Evolutionary conservation across 1,140 invertebrate species (phyloP), one percentile per base, ranked within the genome.

Genomic region (Aphelenchoides besseyi): DNA sequence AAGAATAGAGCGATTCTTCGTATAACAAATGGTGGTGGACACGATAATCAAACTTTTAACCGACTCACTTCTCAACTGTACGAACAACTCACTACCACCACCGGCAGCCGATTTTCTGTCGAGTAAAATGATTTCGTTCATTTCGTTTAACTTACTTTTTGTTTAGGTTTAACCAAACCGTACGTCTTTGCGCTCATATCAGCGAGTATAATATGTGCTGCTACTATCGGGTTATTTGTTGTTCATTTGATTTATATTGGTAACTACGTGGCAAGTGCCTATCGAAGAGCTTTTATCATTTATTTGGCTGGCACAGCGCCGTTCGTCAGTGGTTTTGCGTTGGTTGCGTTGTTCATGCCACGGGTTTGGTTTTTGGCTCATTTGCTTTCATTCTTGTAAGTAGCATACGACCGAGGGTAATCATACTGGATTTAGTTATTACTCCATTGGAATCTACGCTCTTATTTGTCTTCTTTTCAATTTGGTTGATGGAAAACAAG

Each of bases 381-480:
- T 69, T 69, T 81, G n/a, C 59, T 83, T 36, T 69, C 68, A 16
- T 83, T 81, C 59, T 71, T 81, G 59, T 81, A 78, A 55, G 77
- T 82, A 57, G 64, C 16, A 37, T 16, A 12, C 9, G 36, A 26
- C 5, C 30, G 16, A 0, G 9, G 18, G 16, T 8, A 5, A 2
- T 29, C 72, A 3, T 23, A 5, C 2, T 32, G 8, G 53, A 9
- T 41, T 74, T 55, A 74, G 72, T 52, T 75, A 76, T 61, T 75
- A 78, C 57, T 76, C 73, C 32, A 68, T 77, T 36, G 81, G 68
- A 5, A 68, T 81, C 9, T 81, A 80, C 68, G 73, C 83, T 33
- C 74, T 83, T 59, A 81, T 81, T 37, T 81, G 81, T 53, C 74
- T 81, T 32, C 70, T 81, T 8, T 64, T 81, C 53, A 72, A 82